Percentiles rank a stretch among this genome's conserved stretches.
Conservation (phyloP, 2,113 vertebrate genomes). For the Urocitellus parryii region DNA sequence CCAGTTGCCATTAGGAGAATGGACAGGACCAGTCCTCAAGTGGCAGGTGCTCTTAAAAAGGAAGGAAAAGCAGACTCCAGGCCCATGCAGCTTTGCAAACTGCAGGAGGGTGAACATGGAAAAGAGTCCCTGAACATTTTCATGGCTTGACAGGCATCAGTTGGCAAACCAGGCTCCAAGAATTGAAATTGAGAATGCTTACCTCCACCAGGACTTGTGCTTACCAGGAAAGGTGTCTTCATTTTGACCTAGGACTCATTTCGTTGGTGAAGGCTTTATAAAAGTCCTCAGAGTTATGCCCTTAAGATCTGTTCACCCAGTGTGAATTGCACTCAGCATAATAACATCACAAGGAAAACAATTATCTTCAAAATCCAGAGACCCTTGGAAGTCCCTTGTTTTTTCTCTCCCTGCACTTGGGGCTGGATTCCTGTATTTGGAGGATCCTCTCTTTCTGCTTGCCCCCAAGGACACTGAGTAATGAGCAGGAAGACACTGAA, state of each 20-base stretch:
- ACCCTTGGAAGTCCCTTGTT: neutral
- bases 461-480: neutral
- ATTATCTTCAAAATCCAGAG: neutral
- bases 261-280: rapidly evolving
- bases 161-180: too few species aligned
- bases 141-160: too few species aligned
- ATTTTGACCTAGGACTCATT: neutral
- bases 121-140: too few species aligned
- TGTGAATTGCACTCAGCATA: neutral
- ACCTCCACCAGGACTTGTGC: too few species aligned
- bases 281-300: neutral
- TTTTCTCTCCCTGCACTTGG: neutral
- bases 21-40: too few species aligned
- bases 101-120: neutral
- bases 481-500: neutral
- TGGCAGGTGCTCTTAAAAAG: too few species aligned
- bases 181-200: too few species aligned
- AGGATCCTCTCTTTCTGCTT: too few species aligned
- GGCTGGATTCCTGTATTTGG: neutral
- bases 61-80: neutral
- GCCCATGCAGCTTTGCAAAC: neutral
- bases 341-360: neutral
- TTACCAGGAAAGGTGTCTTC: too few species aligned
- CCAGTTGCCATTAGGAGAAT: neutral
- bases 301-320: neutral